phyloP scores from a whole-genome alignment of 1,140 invertebrate genomes.

The Danaus plexippus region DNA sequence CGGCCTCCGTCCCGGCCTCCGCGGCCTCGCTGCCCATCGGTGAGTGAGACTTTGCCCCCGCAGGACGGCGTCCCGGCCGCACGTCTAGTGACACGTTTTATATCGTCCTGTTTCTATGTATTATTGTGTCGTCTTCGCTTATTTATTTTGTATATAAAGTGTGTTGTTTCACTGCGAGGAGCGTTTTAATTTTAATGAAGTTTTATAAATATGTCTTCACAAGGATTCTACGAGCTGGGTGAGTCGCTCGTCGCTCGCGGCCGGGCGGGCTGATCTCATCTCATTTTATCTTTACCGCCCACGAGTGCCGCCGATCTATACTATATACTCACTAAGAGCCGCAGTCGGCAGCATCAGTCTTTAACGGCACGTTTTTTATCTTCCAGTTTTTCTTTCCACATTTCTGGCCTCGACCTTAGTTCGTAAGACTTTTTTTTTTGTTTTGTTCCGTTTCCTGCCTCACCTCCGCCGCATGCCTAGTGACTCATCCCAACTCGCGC shows the following conservation, averaged over 20 bases:
- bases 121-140: constrained; percentile 9
- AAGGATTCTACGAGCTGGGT: constrained; percentile 68
- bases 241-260: constrained; percentile 35
- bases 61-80: not conserved
- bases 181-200: constrained; percentile 19
- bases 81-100: constrained; percentile 7
- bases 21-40: constrained; percentile 59
- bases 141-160: constrained; percentile 8
- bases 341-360: too few relatives aligned
- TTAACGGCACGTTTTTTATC: constrained; percentile 30
- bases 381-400: constrained; percentile 71
- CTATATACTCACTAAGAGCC: too few relatives aligned
- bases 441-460: constrained; percentile 39
- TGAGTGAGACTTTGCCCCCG: constrained; percentile 22
- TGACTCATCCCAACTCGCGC: too few relatives aligned
- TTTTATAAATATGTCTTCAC: constrained; percentile 51
- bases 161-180: constrained; percentile 6
- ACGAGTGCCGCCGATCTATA: too few relatives aligned
- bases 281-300: not conserved
- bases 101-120: constrained; percentile 7
- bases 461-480: constrained; percentile 13
- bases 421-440: constrained; percentile 68
- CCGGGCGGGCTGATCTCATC: not conserved
- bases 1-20: constrained; percentile 51
- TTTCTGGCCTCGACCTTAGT: constrained; percentile 72